Base-by-base conservation (phyloP, 2,797 vertebrate species). In the Ceryle rudis region DNA sequence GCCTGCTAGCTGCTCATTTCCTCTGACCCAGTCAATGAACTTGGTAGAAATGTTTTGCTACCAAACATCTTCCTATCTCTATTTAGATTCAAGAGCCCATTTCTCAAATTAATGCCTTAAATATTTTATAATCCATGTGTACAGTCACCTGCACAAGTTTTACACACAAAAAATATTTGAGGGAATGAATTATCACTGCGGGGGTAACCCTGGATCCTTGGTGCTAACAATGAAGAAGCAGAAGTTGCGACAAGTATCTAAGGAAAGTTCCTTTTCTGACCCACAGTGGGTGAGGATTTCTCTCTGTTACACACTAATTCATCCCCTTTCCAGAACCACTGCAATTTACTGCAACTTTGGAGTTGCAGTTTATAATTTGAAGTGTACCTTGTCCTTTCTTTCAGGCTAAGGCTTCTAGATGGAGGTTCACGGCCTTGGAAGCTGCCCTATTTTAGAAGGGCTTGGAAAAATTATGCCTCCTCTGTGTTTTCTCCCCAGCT, bases 391-490 rank as follows among this genome's bases (percentile, higher is more conserved):
- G 65, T 37, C 46, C 26, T 13, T 78, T 52, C n/a, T 29, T 72
- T 78, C 18, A 9, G 4, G 4, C 58, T 55, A 35, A 85, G 41
- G 72, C 19, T 58, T 33, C 80, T 37, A 2, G 0, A 15, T 37
- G 8, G 4, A 51, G 15, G 17, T 81, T 2, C 21, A 8, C 2
- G 6, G n/a, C 65, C 60, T 65, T 66, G 11, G 14, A 25, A 69
- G n/a, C 23, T 17, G 8, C 25, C 6, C 7, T 23, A 0, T 28
- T 72, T 33, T 1, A 71, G 14, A n/a, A 28, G 6, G 7, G 5
- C 46, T 67, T 41, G 7, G 25, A 61, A 78, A 69, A 71, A 14
- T 3, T 10, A 72, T 47, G 2, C 46, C 18, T 55, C 11, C 22
- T 60, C 25, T 52, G 13, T 37, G 16, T 37, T 60, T 67, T 42